Evolutionary conservation across 1,140 invertebrate genomes (phyloP).

Genomic region (Brachionus manjavacas): DNA sequence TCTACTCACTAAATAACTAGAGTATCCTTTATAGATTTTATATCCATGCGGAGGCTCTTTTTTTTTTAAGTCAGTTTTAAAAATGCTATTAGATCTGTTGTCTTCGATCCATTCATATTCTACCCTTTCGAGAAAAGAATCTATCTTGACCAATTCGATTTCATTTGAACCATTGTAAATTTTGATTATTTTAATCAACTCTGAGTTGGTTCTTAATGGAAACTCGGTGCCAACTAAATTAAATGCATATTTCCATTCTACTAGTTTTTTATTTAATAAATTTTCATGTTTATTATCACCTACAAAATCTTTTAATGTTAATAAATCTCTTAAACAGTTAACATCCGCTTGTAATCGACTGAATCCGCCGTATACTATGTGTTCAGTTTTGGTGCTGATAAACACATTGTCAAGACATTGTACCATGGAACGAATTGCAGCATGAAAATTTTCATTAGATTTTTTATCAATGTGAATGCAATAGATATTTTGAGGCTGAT

Average conservation of each 20-base stretch:
- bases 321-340: conserved; percentile 48
- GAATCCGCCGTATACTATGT: conserved; percentile 46
- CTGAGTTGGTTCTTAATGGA: conserved; percentile 19
- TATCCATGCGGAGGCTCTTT: conserved; percentile 45
- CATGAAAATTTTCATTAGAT: conserved; percentile 36
- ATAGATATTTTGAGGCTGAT: conserved; percentile 43
- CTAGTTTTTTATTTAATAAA: neutral
- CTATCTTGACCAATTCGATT: conserved; percentile 5
- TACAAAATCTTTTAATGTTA: neutral
- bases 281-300: neutral
- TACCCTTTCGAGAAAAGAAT: neutral
- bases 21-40: conserved; percentile 48
- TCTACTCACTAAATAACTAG: conserved; percentile 49
- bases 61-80: conserved; percentile 7
- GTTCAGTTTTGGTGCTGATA: conserved; percentile 46
- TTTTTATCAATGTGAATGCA: conserved; percentile 44
- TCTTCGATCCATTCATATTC: conserved; percentile 44
- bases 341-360: conserved; percentile 47
- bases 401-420: conserved; percentile 49
- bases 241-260: conserved; percentile 20
- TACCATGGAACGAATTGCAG: conserved; percentile 32
- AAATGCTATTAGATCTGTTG: neutral
- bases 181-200: conserved; percentile 11
- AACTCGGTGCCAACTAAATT: conserved; percentile 16
- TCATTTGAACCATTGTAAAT: conserved; percentile 42